Evolutionary conservation across 2,888 invertebrate genomes (phyloP), one percentile per base, ranked within the genome.

Genomic region (Ernsta delagoae): DNA sequence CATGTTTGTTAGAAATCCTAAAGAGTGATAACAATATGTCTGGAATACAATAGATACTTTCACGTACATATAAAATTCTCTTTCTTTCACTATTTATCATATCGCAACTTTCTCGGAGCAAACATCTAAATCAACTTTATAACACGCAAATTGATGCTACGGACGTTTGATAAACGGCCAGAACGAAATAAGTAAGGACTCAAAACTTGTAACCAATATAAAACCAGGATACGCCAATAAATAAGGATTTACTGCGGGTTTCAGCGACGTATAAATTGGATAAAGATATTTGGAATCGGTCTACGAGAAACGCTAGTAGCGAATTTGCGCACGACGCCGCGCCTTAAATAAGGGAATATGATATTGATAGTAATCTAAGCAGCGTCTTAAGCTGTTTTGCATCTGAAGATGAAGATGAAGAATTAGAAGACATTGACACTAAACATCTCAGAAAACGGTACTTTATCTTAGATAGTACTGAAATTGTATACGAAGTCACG

Each of bases 211-310:
- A 64, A 70, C 59, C 59, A 54, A 70, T 64, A 64, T 70, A 70
- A 64, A 70, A 70, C 59, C 43, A 24, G 59, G 70, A 60, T 70
- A 59, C 63, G 74, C 77, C 81, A 81, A 82, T 82, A 83, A 83
- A 83, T 79, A 82, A 78, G 79, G 81, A 80, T 84, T 82, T 81
- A 81, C 80, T 78, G 78, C 75, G 78, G 75, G 73, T 74, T 75
- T 74, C 75, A 74, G 77, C 73, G 76, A 77, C 76, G 76, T 77
- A 78, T 82, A 85, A 86, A 89, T 86, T 85, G 85, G 84, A 84
- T 86, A 80, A 84, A 82, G 83, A 86, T 87, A 87, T 87, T 87
- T 83, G 81, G 80, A 84, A 84, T 78, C 76, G 80, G 74, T 76
- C 74, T 77, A 73, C 71, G 75, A 70, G 74, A 72, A 73, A 75